Conservation (phyloP, 2,888 invertebrate species). For the Galeruca laticollis region DNA sequence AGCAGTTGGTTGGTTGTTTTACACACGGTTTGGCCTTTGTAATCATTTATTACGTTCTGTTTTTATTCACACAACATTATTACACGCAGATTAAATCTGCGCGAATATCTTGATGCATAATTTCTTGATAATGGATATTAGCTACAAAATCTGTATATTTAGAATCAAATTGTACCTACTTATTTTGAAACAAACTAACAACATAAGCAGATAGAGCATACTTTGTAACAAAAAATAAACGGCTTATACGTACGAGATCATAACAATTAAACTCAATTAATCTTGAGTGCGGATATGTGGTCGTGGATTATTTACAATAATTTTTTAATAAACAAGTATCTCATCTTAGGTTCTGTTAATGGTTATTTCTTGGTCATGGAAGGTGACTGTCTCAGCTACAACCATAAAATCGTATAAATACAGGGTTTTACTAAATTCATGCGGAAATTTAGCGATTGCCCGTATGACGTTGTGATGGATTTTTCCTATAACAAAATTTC, state of each 20-base stretch:
- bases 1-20: slow-evolving; percentile 40
- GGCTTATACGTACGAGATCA: background rate
- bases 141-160: slow-evolving; percentile 12
- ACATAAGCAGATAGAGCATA: background rate
- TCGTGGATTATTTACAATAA: too few relatives aligned
- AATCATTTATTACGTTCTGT: slow-evolving; percentile 42
- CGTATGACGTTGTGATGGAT: too few relatives aligned
- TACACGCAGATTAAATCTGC: slow-evolving; percentile 41
- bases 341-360: too few relatives aligned
- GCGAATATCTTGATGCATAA: slow-evolving; percentile 34
- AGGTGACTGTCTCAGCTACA: too few relatives aligned
- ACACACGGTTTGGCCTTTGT: slow-evolving; percentile 41
- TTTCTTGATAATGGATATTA: slow-evolving; percentile 33
- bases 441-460: too few relatives aligned
- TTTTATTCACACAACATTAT: slow-evolving; percentile 44
- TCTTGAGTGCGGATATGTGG: too few relatives aligned
- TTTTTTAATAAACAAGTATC: too few relatives aligned
- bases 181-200: slow-evolving; percentile 13
- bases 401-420: too few relatives aligned
- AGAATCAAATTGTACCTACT: slow-evolving; percentile 16
- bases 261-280: background rate
- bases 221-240: background rate
- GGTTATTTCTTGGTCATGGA: too few relatives aligned
- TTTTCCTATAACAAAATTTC: too few relatives aligned
- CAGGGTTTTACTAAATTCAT: too few relatives aligned